Evolutionary conservation across 2,888 invertebrate species (phyloP).

Genomic region (Boloria euphrosyne): DNA sequence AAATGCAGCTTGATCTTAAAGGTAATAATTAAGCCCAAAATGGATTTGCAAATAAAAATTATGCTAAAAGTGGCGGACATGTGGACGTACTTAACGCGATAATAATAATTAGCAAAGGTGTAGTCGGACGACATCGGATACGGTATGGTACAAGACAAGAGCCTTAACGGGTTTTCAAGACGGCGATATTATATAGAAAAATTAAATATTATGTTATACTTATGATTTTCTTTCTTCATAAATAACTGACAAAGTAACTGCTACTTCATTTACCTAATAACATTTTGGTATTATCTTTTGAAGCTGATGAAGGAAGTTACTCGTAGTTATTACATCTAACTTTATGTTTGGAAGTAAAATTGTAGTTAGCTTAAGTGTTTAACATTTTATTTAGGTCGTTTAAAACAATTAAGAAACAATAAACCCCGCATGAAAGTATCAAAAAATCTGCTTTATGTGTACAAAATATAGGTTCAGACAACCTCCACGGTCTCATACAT

Average conservation of each 20-base stretch:
- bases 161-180: slow-evolving; percentile 7
- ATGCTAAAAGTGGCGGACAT: slow-evolving; percentile 14
- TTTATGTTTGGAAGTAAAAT: no score
- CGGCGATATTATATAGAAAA: neutral
- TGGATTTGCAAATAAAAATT: slow-evolving; percentile 34
- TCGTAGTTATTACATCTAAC: no score
- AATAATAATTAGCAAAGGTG: slow-evolving; percentile 35
- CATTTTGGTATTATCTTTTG: no score
- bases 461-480: slow-evolving; percentile 18
- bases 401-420: neutral
- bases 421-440: neutral
- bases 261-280: no score
- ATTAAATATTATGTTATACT: no score
- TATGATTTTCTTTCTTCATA: no score
- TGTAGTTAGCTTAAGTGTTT: no score
- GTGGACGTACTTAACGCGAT: slow-evolving; percentile 24
- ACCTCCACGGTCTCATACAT: slow-evolving; percentile 50
- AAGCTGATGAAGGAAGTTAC: no score
- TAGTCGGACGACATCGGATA: slow-evolving; percentile 28
- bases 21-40: slow-evolving; percentile 29
- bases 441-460: neutral
- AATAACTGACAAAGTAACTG: no score
- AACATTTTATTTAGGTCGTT: no score
- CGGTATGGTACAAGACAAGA: slow-evolving; percentile 20
- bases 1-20: slow-evolving; percentile 23